phyloP scores from a whole-genome alignment of 2,888 invertebrate genomes.

The Cremastinae sp. region DNA sequence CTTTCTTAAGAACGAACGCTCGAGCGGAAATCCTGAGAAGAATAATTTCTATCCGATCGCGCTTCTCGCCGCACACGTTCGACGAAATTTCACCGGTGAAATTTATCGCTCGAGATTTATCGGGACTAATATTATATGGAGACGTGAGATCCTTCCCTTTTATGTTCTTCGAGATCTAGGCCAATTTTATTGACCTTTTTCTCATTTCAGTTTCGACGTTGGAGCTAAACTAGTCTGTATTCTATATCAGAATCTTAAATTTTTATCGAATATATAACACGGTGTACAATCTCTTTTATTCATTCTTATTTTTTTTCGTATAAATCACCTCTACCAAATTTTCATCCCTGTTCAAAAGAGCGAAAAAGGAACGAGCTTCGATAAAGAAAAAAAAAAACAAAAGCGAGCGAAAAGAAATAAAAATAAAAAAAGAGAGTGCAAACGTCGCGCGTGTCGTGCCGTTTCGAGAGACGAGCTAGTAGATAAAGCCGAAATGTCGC shows the following conservation, averaged over 20 bases:
- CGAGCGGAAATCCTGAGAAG: not conserved
- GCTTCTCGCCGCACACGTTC: no score
- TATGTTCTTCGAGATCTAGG: no score
- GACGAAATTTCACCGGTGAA: no score
- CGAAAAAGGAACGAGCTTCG: not conserved
- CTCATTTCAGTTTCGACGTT: no score
- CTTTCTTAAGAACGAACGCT: not conserved
- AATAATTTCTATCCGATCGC: no score
- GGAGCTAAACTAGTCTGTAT: no score
- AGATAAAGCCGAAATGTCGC: slow-evolving; percentile 39
- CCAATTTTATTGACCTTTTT: no score
- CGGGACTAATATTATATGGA: slow-evolving; percentile 2
- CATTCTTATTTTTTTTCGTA: not conserved
- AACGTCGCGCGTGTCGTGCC: slow-evolving; percentile 33
- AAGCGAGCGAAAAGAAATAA: slow-evolving; percentile 8
- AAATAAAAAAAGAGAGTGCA: slow-evolving; percentile 15
- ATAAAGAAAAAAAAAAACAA: slow-evolving; percentile 6
- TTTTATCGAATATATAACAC: no score
- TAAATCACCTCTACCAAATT: not conserved
- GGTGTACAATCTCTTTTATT: no score
- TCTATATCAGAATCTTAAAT: no score
- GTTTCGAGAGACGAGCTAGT: slow-evolving; percentile 22
- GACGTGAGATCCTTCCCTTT: not conserved
- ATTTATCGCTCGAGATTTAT: not conserved
- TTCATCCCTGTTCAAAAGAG: not conserved